Percentiles rank a stretch among this genome's conserved stretches.
Evolutionary conservation across 92 coral and sea anemone genomes (phyloP).

Genomic region (Scolanthus callimorphus): DNA sequence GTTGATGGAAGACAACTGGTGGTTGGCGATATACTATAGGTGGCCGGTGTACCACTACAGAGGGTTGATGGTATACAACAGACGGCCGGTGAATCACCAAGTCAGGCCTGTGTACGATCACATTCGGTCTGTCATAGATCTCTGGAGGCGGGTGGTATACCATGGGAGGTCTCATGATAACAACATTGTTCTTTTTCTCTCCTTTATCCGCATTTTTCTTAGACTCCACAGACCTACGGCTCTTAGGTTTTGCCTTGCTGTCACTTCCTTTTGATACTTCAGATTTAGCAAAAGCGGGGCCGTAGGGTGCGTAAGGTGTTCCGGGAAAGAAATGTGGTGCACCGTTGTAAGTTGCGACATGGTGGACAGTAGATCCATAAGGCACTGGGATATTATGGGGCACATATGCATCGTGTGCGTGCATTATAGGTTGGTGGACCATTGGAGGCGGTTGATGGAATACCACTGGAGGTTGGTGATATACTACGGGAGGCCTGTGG

Average conservation of each 20-base stretch:
- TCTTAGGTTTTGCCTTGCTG: slow-evolving; percentile 5
- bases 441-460: slow-evolving; percentile 97
- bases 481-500: slow-evolving; percentile 89
- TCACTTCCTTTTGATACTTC: slow-evolving; percentile 22
- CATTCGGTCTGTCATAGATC: slow-evolving; percentile 87
- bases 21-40: slow-evolving; percentile 92
- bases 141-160: slow-evolving; percentile 98
- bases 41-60: slow-evolving; percentile 97
- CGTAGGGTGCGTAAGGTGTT: slow-evolving; percentile 45
- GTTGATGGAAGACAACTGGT: slow-evolving; percentile 97
- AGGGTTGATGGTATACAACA: slow-evolving; percentile 88
- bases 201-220: slow-evolving; percentile 24
- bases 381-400: slow-evolving; percentile 68
- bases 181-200: slow-evolving; percentile 48
- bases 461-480: slow-evolving; percentile 88
- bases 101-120: slow-evolving; percentile 92
- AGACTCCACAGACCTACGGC: slow-evolving; percentile 1
- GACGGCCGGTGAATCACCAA: slow-evolving; percentile 92
- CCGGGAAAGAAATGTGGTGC: slow-evolving; percentile 73
- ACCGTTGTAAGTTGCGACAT: slow-evolving; percentile 65
- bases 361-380: slow-evolving; percentile 47
- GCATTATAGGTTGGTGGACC: slow-evolving; percentile 80
- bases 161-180: slow-evolving; percentile 91
- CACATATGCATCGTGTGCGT: slow-evolving; percentile 77
- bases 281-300: slow-evolving; percentile 55